Conservation (phyloP, 2,113 vertebrate species). For the Bostrychus sinensis region DNA sequence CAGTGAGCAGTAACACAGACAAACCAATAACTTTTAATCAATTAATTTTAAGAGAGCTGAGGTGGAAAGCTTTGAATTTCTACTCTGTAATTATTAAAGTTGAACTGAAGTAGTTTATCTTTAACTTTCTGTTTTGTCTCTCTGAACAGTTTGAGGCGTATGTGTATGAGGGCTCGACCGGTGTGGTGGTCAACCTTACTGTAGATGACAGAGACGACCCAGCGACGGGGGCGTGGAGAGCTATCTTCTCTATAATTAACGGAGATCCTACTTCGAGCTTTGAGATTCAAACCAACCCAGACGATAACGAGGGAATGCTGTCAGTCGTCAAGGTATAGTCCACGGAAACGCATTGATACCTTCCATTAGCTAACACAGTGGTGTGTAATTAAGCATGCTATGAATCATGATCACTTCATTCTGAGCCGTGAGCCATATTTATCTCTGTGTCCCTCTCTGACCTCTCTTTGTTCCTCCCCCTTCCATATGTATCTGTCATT, state of each 20-base stretch:
- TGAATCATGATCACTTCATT: not conserved
- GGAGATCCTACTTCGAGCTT: constrained; percentile 93
- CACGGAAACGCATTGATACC: not conserved
- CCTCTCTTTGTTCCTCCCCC: not conserved
- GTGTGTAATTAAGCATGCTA: not conserved
- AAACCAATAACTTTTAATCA: too few relatives aligned
- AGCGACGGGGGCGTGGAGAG: constrained; percentile 89
- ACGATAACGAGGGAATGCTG: constrained; percentile 97
- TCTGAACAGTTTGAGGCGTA: constrained; percentile 88
- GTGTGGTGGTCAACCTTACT: constrained; percentile 92
- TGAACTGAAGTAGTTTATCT: too few relatives aligned
- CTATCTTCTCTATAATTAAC: constrained; percentile 92
- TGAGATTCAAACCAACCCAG: constrained; percentile 92
- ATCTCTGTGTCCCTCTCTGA: not conserved
- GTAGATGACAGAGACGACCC: constrained; percentile 94
- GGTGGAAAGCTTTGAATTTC: too few relatives aligned
- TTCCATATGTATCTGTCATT: not conserved
- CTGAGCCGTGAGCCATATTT: not conserved
- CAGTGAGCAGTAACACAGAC: too few relatives aligned
- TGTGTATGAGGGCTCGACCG: constrained; percentile 88
- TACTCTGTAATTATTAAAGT: too few relatives aligned
- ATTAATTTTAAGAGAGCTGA: too few relatives aligned
- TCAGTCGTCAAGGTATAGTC: constrained; percentile 90
- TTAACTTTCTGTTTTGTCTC: not conserved
- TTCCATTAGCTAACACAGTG: not conserved